phyloP scores from a whole-genome alignment of 53 echinoderm and acorn worm genomes.

The Paelopatides confundens region DNA sequence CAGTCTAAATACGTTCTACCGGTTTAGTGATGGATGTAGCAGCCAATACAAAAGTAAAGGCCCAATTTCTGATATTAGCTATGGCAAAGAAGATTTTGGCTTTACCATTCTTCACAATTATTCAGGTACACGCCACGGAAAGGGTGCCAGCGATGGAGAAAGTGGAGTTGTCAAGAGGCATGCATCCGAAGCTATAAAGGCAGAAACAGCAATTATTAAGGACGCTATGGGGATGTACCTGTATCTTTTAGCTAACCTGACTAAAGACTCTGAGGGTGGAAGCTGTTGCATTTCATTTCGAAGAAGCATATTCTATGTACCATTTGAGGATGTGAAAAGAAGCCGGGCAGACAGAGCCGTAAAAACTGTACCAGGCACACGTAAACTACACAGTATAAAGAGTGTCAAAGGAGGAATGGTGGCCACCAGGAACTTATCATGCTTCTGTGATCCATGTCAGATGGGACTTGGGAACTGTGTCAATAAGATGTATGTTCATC shows the following conservation, averaged over 20 bases:
- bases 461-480: background rate
- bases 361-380: slow-evolving; percentile 57
- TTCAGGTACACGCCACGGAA: slow-evolving; percentile 70
- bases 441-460: slow-evolving; percentile 58
- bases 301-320: slow-evolving; percentile 58
- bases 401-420: slow-evolving; percentile 53
- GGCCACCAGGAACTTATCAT: slow-evolving; percentile 55
- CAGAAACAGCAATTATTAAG: slow-evolving; percentile 56
- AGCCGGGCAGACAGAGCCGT: slow-evolving; percentile 47
- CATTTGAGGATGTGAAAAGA: slow-evolving; percentile 17
- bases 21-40: slow-evolving; percentile 74
- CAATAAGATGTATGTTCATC: slow-evolving; percentile 20
- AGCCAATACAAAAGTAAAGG: slow-evolving; percentile 63
- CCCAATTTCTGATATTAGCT: slow-evolving; percentile 63
- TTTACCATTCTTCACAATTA: slow-evolving; percentile 45
- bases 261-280: slow-evolving; percentile 48
- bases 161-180: slow-evolving; percentile 73
- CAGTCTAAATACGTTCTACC: slow-evolving; percentile 20
- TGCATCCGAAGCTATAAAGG: slow-evolving; percentile 66
- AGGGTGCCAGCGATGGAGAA: slow-evolving; percentile 85
- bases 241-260: slow-evolving; percentile 39
- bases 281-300: slow-evolving; percentile 56
- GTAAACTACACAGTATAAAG: slow-evolving; percentile 66
- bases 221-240: slow-evolving; percentile 46
- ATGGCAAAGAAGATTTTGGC: slow-evolving; percentile 43